These are phyloP conservation scores for Nibea coibor DNA, from an alignment of 2,113 vertebrate species.

Conservation along the genomic window DNA sequence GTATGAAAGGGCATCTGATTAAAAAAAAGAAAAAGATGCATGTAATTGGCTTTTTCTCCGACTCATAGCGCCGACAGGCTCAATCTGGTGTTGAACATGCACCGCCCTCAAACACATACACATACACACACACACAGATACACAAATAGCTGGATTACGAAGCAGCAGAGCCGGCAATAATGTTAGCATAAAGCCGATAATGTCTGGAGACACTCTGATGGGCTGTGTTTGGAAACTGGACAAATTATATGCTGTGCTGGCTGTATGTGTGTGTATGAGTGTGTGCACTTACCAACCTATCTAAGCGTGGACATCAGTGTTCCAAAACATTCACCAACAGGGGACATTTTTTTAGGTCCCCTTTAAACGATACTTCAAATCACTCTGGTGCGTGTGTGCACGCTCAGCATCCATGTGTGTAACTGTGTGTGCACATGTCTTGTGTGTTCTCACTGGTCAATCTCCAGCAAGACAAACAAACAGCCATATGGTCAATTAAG, in stretches of 20 bases:
- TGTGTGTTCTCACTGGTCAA: conserved; percentile 50
- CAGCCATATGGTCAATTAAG: conserved; percentile 83
- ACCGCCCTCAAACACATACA: neutral
- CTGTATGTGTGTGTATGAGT: conserved; percentile 8
- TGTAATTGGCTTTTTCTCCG: conserved; percentile 48
- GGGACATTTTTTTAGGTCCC: too few relatives aligned
- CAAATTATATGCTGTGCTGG: conserved; percentile 46
- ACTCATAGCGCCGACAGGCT: conserved; percentile 24
- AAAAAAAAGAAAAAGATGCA: conserved; percentile 28
- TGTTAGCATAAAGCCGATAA: conserved; percentile 49
- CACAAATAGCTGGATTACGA: conserved; percentile 18
- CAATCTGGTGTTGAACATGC: conserved; percentile 27
- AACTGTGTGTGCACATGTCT: conserved; percentile 18
- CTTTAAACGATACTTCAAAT: too few relatives aligned
- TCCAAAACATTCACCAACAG: too few relatives aligned
- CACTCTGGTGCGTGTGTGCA: neutral
- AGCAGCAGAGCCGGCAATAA: conserved; percentile 55
- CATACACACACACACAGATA: neutral
- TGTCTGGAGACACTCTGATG: conserved; percentile 58
- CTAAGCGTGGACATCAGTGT: too few relatives aligned
- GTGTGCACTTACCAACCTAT: neutral
- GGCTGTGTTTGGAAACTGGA: conserved; percentile 46
- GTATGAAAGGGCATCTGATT: conserved; percentile 47
- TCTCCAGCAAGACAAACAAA: conserved; percentile 72
- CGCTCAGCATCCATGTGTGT: conserved; percentile 23